Base-by-base conservation (phyloP, 2,113 vertebrate species). In the Struthio camelus region DNA sequence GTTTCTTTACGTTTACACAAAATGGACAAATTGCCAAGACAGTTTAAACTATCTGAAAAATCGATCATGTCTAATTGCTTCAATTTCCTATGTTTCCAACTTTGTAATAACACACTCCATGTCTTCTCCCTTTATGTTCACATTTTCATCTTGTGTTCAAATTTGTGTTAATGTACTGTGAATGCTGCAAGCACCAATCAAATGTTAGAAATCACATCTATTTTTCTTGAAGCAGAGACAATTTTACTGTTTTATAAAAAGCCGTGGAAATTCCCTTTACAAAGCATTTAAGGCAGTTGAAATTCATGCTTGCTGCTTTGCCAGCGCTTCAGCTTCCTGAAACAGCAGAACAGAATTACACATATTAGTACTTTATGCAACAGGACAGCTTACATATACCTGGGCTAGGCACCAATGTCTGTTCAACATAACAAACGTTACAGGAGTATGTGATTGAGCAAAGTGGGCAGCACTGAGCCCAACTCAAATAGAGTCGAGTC, bases 241-340 rank as follows among this genome's bases (percentile, higher is more conserved):
- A 86, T 94, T 97, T 93, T 94, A 95, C 83, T 96, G 95, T 85
- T 97, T 78, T 97, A 97, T 89, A 95, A 97, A 98, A 98, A 97
- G 97, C 96, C 96, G 95, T 93, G 94, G 92, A 98, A 90, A 94
- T 89, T 98, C 96, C 92, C 95, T 97, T 97, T 97, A 96, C 86
- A 96, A 84, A 95, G 97, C 56, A 42, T 59, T 95, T 96, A 97
- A 97, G 96, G 95, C 89, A 94, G 93, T 70, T 78, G 95, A 93
- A 90, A 28, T 94, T 98, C 97, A 98, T 0, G 92, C 98, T 96
- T 98, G 97, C 95, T 98, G 97, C 86, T 98, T 98, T 54, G 98
- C 98, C 95, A 98, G 97, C 7, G 98, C 98, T 97, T 98, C 98
- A 32, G 98, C 98, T 97, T 98, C 98, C 98, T 98, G 97, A 64